A percentile compares a stretch with the other conserved stretches of the same genome.
Evolutionary conservation across 2,888 invertebrate genomes (phyloP).

Genomic region (Tenthredo mesomela): DNA sequence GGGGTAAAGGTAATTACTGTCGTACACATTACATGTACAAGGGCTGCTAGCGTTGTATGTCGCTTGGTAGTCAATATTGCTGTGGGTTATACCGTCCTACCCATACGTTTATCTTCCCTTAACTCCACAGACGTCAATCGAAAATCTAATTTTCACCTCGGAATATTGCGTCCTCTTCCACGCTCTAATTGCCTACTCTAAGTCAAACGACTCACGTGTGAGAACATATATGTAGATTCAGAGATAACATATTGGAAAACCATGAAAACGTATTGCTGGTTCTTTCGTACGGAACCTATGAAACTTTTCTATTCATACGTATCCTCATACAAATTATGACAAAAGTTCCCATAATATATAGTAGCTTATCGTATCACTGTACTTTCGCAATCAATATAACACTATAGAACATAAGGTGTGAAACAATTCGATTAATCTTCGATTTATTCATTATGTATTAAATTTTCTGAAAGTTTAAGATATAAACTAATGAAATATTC

Average conservation of each 20-base stretch:
- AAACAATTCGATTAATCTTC: too few relatives aligned
- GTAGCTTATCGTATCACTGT: neutral
- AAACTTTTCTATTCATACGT: neutral
- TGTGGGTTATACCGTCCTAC: conserved; percentile 42
- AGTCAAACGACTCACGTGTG: conserved; percentile 31
- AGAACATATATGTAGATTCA: conserved; percentile 22
- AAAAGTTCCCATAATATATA: neutral
- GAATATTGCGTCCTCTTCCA: conserved; percentile 34
- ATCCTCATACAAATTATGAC: neutral
- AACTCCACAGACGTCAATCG: conserved; percentile 48
- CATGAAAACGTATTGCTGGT: neutral
- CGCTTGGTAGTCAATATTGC: conserved; percentile 73
- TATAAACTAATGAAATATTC: neutral
- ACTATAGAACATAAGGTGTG: too few relatives aligned
- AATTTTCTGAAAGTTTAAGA: neutral
- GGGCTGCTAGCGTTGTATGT: conserved; percentile 66
- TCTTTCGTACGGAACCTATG: neutral
- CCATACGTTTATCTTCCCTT: conserved; percentile 34
- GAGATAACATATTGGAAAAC: neutral
- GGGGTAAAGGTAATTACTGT: conserved; percentile 77
- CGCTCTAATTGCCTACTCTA: conserved; percentile 26
- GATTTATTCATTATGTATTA: neutral
- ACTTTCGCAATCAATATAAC: too few relatives aligned
- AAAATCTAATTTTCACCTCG: conserved; percentile 48
- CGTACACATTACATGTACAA: conserved; percentile 69